phyloP scores from a whole-genome alignment of 2,797 vertebrate genomes.

The Eulemur albifrons region DNA sequence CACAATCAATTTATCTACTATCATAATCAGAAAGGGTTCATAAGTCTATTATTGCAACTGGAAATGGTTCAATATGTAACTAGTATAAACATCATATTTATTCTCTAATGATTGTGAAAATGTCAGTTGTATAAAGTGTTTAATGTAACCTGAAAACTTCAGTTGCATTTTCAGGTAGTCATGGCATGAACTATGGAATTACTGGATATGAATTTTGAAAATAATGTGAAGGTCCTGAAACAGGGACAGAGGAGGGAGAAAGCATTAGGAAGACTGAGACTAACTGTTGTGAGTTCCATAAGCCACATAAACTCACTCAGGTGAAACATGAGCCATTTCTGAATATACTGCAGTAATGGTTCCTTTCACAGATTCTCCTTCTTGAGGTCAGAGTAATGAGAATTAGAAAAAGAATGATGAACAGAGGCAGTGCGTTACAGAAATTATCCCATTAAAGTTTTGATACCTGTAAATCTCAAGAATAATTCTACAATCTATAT shows the following conservation, averaged over 20 bases:
- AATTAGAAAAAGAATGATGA: conserved; percentile 66
- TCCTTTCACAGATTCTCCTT: conserved; percentile 55
- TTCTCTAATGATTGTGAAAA: background rate
- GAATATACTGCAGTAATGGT: background rate
- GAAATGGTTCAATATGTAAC: background rate
- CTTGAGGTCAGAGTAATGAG: conserved; percentile 66
- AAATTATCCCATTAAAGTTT: conserved; percentile 69
- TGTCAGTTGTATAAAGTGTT: background rate
- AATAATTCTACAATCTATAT: conserved; percentile 35
- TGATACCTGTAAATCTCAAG: conserved; percentile 55
- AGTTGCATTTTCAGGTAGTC: background rate
- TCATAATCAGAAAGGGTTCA: background rate
- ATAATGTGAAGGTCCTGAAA: background rate
- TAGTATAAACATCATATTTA: background rate
- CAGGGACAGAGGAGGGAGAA: background rate
- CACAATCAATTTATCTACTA: background rate
- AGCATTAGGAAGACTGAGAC: background rate
- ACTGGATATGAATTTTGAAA: background rate
- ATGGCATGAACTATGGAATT: background rate
- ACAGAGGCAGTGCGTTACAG: conserved; percentile 44
- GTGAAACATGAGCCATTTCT: conserved; percentile 46
- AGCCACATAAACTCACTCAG: conserved; percentile 33
- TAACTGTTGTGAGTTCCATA: background rate
- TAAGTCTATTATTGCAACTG: background rate
- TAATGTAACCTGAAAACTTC: background rate